Evolutionary conservation across 2,888 invertebrate genomes (phyloP), one percentile per base, ranked within the genome.

Genomic region (Lamellibrachia columna): DNA sequence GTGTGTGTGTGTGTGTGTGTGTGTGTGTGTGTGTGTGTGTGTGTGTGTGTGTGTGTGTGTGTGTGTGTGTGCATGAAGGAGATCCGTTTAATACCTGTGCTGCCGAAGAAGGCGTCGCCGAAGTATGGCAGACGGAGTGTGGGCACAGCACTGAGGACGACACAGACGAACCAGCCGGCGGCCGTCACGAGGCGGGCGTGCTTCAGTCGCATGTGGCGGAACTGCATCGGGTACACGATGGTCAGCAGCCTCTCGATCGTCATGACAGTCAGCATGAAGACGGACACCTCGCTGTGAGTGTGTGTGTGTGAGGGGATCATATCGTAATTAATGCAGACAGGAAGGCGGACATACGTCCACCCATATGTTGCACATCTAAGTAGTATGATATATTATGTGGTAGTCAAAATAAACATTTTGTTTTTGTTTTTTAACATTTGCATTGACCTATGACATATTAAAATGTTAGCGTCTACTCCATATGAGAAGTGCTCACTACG

Each of bases 201-300:
- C 92, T 94, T 95, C 58, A 96, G 94, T 28, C 96, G 95, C 28
- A 96, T 94, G 40, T 95, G 94, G 91, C 93, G 92, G 90, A 92
- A 58, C 93, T 93, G 95, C 52, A 96, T 95, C 1, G 96, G 96
- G 93, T 96, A 96, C 92, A 96, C 95, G 28, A 96, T 96, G 93
- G 96, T 96, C 90, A 96, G 95, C 15, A 96, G 94, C 15, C 97
- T 94, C 93, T 97, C 97, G 1, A 96, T 93, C 1, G 97, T 97
- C 91, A 97, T 97, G 90, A 96, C 95, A 2, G 96, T 96, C 52
- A 97, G 93, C 6, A 96, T 97, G 58, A 96, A 95, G 15, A 97
- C 97, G 0, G 96, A 96, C 3, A 96, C 95, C 94, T 97, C 97
- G 93, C 96, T 96, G 91, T 22, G 40, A 40, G 40, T 40, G 40